Conservation (phyloP, 2,797 vertebrate genomes). For the Acipenser ruthenus region DNA sequence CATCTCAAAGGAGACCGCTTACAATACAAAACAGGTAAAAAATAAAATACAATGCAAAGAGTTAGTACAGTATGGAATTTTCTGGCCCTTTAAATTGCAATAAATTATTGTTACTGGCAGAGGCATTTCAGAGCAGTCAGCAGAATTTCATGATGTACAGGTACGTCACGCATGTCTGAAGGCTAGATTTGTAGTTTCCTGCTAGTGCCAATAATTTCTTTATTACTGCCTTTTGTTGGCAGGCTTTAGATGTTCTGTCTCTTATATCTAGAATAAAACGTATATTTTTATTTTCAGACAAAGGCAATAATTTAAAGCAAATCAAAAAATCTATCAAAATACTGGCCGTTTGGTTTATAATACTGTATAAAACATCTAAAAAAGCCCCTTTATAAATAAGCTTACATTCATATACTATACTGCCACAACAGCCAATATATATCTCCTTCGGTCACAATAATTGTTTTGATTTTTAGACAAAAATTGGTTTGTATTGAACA, state of each 20-base stretch:
- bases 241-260: conserved; percentile 42
- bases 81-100: conserved; percentile 34
- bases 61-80: too few relatives aligned
- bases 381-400: conserved; percentile 48
- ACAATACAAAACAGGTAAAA: too few relatives aligned
- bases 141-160: conserved; percentile 43
- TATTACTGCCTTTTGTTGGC: conserved; percentile 48
- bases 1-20: too few relatives aligned
- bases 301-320: conserved; percentile 50
- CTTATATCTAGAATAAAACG: conserved; percentile 49
- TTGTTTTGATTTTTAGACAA: too few relatives aligned
- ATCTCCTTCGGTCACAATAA: conserved; percentile 22
- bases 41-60: too few relatives aligned
- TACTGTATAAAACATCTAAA: conserved; percentile 44
- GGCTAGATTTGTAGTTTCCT: conserved; percentile 57
- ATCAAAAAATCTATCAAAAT: conserved; percentile 31
- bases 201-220: conserved; percentile 30
- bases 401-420: conserved; percentile 36
- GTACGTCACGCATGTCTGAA: conserved; percentile 34
- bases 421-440: conserved; percentile 55
- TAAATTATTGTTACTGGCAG: conserved; percentile 53
- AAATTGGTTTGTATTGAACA: too few relatives aligned
- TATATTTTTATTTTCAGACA: conserved; percentile 54
- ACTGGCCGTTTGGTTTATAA: conserved; percentile 20
- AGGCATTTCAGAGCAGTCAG: conserved; percentile 43